Evolutionary conservation across 2,113 vertebrate genomes (phyloP), one percentile per base, ranked within the genome.

Genomic region (Hemicordylus capensis): DNA sequence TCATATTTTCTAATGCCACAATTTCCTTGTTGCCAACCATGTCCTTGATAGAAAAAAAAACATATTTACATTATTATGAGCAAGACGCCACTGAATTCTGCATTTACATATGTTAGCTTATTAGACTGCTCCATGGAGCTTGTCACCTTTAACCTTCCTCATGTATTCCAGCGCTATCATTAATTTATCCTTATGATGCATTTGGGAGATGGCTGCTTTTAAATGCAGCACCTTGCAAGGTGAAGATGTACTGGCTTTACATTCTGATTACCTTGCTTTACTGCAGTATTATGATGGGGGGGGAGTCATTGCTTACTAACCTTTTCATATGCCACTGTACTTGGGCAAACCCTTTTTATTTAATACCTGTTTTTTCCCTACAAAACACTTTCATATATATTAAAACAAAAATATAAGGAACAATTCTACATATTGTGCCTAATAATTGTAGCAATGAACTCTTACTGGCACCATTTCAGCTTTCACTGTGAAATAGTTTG

Each of bases 151-250:
- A 87, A 88, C 90, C 74, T 90, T 93, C 88, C 91, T 90, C 81
- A 90, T 93, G 81, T 76, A 88, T 86, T 87, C 81, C 82, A 91
- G 90, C 90, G 59, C 74, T 89, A 91, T 94, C 92, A 90, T 92
- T 95, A 94, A 94, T 95, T 93, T 93, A 93, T 93, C 90, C 89
- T 88, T 93, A 81, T 64, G 66, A 88, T 64, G 81, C 74, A 63
- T 90, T 91, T 83, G 77, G 46, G 22, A 80, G 72, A 51, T 69
- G 90, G 89, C 79, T 88, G 93, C 59, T 93, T 91, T 87, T 87
- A 83, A 89, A 91, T 85, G 74, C 81, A 89, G 80, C 87, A 63
- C 39, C 59, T 67, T 54, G 31, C 17, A 81, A 39, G 79, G 86
- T 69, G 84, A 87, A 88, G 80, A 69, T 85, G 73, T 82, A 93